phyloP scores from a whole-genome alignment of 2,797 vertebrate genomes.

The Anas flavirostris region DNA sequence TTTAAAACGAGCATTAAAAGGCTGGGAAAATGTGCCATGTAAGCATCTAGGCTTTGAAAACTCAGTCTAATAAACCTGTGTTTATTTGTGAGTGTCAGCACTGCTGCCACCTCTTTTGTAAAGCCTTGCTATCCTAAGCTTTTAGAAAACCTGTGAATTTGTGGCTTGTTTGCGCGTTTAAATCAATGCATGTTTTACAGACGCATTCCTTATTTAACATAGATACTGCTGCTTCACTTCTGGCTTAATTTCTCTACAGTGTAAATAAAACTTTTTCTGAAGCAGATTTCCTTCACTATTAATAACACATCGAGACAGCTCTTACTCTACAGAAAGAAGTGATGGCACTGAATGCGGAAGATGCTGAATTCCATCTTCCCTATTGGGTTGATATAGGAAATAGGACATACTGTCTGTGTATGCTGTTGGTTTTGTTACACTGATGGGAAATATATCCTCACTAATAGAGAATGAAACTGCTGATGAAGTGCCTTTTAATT shows the following conservation, averaged over 20 bases:
- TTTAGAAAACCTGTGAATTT: slow-evolving; percentile 33
- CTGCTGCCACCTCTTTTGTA: slow-evolving; percentile 32
- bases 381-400: slow-evolving; percentile 4
- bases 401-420: background rate
- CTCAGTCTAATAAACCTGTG: background rate
- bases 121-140: background rate
- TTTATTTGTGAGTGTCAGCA: slow-evolving; percentile 5
- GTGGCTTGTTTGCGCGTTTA: slow-evolving; percentile 24
- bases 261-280: slow-evolving; percentile 35
- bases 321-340: slow-evolving; percentile 9
- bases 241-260: slow-evolving; percentile 18
- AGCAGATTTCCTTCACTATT: slow-evolving; percentile 23
- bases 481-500: slow-evolving; percentile 42
- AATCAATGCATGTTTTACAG: background rate
- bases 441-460: background rate
- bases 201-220: background rate
- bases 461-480: slow-evolving; percentile 10
- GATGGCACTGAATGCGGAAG: background rate
- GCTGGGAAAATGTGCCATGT: slow-evolving; percentile 22
- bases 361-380: background rate
- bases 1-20: slow-evolving; percentile 48
- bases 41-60: slow-evolving; percentile 21
- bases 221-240: slow-evolving; percentile 7
- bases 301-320: background rate
- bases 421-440: slow-evolving; percentile 3